These are phyloP conservation scores for Cheilosia scutellata DNA, from an alignment of 2,888 invertebrate species.

Conservation along the genomic window DNA sequence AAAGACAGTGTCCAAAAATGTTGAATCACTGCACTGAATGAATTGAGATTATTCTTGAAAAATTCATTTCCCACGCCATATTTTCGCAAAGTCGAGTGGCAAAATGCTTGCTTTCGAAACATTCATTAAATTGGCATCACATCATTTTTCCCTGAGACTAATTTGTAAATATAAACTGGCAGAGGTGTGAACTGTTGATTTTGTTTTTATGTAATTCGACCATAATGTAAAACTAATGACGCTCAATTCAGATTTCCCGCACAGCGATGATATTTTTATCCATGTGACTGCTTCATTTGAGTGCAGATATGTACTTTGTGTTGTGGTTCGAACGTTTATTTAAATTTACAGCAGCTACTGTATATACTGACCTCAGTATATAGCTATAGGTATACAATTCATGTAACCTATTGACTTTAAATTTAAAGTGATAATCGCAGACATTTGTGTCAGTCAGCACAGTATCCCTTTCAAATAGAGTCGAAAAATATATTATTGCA, in stretches of 20 bases:
- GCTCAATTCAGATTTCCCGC: conserved; percentile 44
- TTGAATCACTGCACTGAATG: no score
- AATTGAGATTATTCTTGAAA: not conserved
- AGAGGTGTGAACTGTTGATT: conserved; percentile 47
- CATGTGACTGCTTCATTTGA: conserved; percentile 29
- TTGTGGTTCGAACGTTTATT: not conserved
- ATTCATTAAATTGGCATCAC: not conserved
- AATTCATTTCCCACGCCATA: not conserved
- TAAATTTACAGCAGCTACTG: no score
- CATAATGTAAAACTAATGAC: conserved; percentile 73
- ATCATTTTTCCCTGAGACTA: conserved; percentile 35
- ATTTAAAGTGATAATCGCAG: conserved; percentile 29
- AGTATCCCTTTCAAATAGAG: conserved; percentile 20
- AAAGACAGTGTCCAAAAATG: no score
- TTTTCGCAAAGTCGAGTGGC: not conserved
- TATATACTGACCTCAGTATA: no score
- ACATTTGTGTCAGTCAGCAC: not conserved
- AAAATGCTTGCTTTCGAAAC: not conserved
- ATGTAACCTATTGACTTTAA: conserved; percentile 59
- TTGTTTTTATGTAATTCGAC: conserved; percentile 65
- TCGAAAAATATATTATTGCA: conserved; percentile 22
- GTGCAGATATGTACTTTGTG: conserved; percentile 30
- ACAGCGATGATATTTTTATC: conserved; percentile 33
- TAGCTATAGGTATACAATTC: no score
- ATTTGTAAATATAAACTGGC: conserved; percentile 42